phyloP scores from a whole-genome alignment of 2,797 vertebrate genomes.

The Iguana delicatissima region DNA sequence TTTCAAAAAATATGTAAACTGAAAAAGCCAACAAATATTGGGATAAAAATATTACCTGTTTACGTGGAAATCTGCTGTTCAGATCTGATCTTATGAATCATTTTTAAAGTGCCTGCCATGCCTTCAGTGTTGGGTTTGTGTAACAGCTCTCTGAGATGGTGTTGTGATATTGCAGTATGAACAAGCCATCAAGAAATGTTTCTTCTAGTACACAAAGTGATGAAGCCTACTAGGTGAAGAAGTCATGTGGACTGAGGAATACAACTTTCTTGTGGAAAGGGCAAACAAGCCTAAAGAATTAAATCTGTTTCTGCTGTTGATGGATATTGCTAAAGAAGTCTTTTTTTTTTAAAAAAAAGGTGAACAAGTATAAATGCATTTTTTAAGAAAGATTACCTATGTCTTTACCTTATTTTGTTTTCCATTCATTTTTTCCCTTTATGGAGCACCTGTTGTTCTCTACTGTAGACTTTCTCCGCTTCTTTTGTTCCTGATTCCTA shows the following conservation, averaged over 20 bases:
- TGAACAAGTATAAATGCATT: conserved; percentile 3
- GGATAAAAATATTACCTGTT: neutral
- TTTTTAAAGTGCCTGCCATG: neutral
- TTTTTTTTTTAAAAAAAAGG: neutral
- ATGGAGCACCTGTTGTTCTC: conserved; percentile 53
- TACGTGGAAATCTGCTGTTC: neutral
- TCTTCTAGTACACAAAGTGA: neutral
- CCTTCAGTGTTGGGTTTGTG: neutral
- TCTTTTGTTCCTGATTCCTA: conserved; percentile 46
- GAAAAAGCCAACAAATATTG: neutral
- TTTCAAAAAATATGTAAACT: neutral
- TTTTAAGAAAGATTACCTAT: neutral
- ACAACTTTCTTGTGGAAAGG: neutral
- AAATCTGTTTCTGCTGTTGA: neutral
- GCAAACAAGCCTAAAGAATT: neutral
- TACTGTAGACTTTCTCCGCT: conserved; percentile 43
- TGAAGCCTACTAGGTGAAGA: neutral
- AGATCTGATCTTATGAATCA: neutral
- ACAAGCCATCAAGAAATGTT: neutral
- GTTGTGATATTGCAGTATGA: neutral
- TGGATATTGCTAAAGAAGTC: neutral
- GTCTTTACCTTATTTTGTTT: conserved; percentile 1
- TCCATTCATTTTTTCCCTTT: conserved; percentile 19
- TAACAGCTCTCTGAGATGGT: neutral
- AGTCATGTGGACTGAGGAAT: neutral